Percentiles rank a stretch among this genome's conserved stretches.
Conservation (phyloP, 2,113 vertebrate species). For the Geococcyx californianus region DNA sequence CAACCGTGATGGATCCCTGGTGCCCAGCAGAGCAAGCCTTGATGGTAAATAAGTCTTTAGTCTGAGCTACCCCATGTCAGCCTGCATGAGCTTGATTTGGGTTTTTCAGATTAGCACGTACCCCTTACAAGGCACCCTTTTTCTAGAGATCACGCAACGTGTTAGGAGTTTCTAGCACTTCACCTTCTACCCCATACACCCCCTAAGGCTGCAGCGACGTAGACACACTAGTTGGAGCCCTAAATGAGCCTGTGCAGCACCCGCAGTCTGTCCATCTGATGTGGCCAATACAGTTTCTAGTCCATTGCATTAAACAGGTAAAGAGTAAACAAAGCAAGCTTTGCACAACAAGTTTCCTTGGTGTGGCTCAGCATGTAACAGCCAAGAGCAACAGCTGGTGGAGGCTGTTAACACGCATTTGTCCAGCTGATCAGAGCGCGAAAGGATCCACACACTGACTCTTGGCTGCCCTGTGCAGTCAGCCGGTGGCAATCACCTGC, state of each 20-base stretch:
- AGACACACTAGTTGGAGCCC: not conserved
- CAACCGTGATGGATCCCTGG: not conserved
- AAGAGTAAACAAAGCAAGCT: not conserved
- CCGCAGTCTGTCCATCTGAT: not conserved
- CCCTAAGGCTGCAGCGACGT: not conserved
- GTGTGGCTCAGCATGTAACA: not conserved
- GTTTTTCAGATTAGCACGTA: not conserved
- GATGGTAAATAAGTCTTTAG: not conserved
- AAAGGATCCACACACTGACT: not conserved
- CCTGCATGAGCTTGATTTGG: not conserved
- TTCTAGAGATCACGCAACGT: not conserved
- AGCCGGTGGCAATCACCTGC: not conserved
- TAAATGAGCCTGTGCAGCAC: not conserved
- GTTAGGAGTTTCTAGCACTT: not conserved
- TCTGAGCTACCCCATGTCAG: not conserved
- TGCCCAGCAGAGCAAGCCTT: not conserved
- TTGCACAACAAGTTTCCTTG: not conserved
- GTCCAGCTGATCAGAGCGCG: not conserved
- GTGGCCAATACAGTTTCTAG: not conserved
- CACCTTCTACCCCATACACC: not conserved
- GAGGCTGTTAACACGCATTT: not conserved
- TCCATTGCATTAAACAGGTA: not conserved
- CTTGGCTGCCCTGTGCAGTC: not conserved
- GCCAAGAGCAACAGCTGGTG: constrained; percentile 11
- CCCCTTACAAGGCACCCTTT: not conserved